Evolutionary conservation across 2,797 vertebrate genomes (phyloP), one percentile per base, ranked within the genome.

Genomic region (Coendou prehensilis): DNA sequence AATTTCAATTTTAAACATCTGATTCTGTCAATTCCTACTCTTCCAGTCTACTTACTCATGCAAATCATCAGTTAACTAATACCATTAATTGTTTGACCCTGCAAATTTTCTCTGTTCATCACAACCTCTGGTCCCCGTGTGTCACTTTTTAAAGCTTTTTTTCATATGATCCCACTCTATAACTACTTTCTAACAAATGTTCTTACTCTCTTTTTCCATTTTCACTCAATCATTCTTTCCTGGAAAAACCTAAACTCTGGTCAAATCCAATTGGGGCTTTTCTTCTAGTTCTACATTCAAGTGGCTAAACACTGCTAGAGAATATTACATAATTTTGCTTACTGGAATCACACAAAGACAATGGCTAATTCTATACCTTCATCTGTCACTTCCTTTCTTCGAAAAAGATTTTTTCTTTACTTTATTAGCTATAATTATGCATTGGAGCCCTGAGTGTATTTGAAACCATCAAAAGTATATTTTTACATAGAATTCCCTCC

Each of bases 311-410:
- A 41, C 1, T 30, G 30, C 37, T 50, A 71, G 33, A 76, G 54
- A 87, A 63, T 76, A 81, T 78, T 81, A 61, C 28, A 87, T 92
- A 95, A 80, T 91, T 76, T 52, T 78, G 13, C 2, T 91, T 52
- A 81, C 2, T 85, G 63, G 52, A 50, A 26, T 76, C 45, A 92
- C 10, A n/a, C 26, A 41, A 84, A 94, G 54, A 84, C 69, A 90
- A 45, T 75, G n/a, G 10, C n/a, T 87, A 69, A 86, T 56, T 50
- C 59, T 75, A n/a, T 56, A 59, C 69, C 20, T 92, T 91, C 61
- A 84, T 20, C 45, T 61, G n/a, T 75, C 61, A 54, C 11, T 89
- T 69, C 78, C 87, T 50, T 52, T 69, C 47, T 76, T 93, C 28
- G 17, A 92, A 85, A 75, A 14, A 26, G 47, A 64, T 4, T 41